phyloP scores from a whole-genome alignment of 1,140 invertebrate species.

The Drosophila tsacasi region DNA sequence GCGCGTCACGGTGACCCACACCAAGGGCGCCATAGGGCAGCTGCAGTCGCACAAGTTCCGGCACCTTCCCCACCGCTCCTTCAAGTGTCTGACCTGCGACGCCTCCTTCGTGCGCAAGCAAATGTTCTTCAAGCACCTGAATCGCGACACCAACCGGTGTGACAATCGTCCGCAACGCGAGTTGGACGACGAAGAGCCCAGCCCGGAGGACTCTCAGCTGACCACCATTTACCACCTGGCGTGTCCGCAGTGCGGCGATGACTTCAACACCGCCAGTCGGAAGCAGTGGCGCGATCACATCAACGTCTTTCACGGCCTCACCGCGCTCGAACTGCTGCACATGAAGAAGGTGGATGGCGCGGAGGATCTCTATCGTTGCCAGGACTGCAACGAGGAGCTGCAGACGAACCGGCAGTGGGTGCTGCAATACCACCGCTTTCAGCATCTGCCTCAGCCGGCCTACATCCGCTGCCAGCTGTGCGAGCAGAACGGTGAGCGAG shows the following conservation, averaged over 20 bases:
- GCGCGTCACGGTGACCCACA: constrained; percentile 79
- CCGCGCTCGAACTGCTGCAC: constrained; percentile 57
- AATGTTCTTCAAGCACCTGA: constrained; percentile 83
- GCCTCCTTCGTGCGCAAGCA: constrained; percentile 80
- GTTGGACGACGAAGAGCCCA: constrained; percentile 35
- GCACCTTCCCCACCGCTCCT: constrained; percentile 78
- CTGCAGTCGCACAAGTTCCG: constrained; percentile 82
- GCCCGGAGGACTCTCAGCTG: not conserved
- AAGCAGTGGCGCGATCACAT: constrained; percentile 71
- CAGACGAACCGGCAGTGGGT: constrained; percentile 58
- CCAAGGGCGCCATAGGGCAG: constrained; percentile 80
- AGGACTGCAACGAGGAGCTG: constrained; percentile 70
- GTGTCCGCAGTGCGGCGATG: constrained; percentile 75
- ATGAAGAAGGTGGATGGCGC: constrained; percentile 59
- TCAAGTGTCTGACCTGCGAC: constrained; percentile 71
- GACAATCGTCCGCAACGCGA: constrained; percentile 46
- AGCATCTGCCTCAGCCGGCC: constrained; percentile 69
- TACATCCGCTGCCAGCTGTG: constrained; percentile 72
- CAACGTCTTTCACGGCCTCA: constrained; percentile 61
- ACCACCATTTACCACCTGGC: constrained; percentile 47
- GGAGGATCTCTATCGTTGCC: constrained; percentile 62
- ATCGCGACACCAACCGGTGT: constrained; percentile 74
- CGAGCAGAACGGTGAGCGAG: constrained; percentile 21
- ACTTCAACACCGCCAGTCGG: constrained; percentile 55
- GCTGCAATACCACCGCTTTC: constrained; percentile 71